Evolutionary conservation across 2,888 invertebrate genomes (phyloP).

Genomic region (Hirtodrosophila duncani): DNA sequence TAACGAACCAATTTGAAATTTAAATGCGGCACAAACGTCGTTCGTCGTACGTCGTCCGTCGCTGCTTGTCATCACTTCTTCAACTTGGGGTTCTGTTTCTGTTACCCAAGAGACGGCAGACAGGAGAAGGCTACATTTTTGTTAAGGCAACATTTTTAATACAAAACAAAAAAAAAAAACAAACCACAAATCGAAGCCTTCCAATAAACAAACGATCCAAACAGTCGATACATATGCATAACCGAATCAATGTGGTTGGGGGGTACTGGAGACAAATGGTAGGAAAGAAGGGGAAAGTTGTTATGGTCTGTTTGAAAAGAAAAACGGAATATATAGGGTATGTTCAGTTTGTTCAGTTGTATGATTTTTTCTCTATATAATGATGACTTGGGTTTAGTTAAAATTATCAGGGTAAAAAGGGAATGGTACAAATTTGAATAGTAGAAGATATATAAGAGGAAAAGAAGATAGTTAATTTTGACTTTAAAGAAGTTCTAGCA

Average conservation of each 20-base stretch:
- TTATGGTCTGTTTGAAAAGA: not conserved
- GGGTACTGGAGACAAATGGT: not conserved
- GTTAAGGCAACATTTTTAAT: slow-evolving; percentile 69
- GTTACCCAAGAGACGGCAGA: slow-evolving; percentile 6
- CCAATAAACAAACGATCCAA: slow-evolving; percentile 43
- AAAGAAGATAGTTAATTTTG: too few species aligned
- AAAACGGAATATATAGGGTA: too few species aligned
- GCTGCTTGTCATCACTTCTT: slow-evolving; percentile 70
- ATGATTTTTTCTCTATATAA: too few species aligned
- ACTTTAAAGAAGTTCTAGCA: too few species aligned
- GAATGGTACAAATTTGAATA: too few species aligned
- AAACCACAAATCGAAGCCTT: slow-evolving; percentile 15
- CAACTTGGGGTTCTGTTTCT: slow-evolving; percentile 44
- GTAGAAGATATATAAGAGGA: too few species aligned
- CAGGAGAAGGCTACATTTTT: slow-evolving; percentile 38
- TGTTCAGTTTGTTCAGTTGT: too few species aligned
- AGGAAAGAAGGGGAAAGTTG: slow-evolving; percentile 13
- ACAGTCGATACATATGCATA: slow-evolving; percentile 64
- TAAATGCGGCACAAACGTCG: slow-evolving; percentile 69
- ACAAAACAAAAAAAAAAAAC: slow-evolving; percentile 37
- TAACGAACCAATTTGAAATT: slow-evolving; percentile 73
- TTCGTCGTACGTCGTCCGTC: slow-evolving; percentile 69
- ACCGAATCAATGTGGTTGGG: too few species aligned
- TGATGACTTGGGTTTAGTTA: too few species aligned
- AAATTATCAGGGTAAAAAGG: too few species aligned